phyloP scores from a whole-genome alignment of 2,888 invertebrate species.

The Pseudococcus viburni region DNA sequence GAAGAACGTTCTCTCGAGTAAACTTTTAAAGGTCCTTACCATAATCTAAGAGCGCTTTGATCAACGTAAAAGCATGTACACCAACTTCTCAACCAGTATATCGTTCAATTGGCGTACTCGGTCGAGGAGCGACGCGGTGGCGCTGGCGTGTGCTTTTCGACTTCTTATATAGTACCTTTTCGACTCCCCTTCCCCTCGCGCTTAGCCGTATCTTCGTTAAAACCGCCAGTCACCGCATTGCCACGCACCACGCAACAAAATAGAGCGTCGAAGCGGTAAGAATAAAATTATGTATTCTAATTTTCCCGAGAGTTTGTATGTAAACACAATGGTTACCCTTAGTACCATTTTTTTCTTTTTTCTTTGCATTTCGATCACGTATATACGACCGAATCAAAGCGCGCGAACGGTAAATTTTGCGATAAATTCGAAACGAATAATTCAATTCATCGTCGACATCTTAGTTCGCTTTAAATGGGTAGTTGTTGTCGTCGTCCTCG shows the following conservation, averaged over 20 bases:
- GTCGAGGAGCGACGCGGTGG: too few relatives aligned
- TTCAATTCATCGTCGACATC: neutral
- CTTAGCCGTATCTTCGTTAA: neutral
- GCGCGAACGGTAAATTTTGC: neutral
- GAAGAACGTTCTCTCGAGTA: conserved; percentile 50
- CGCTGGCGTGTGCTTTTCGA: neutral
- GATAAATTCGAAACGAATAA: neutral
- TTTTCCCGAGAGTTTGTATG: neutral
- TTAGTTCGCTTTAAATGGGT: neutral
- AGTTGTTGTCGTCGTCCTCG: neutral
- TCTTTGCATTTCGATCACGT: neutral
- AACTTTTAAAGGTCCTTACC: conserved; percentile 50
- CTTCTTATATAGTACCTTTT: neutral
- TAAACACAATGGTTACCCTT: neutral
- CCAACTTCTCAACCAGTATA: neutral
- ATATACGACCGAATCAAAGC: neutral
- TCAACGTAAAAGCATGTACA: conserved; percentile 37
- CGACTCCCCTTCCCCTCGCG: neutral
- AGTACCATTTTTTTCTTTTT: neutral
- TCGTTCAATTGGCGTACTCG: neutral
- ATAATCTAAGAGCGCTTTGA: conserved; percentile 51
- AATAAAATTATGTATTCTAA: conserved; percentile 18
- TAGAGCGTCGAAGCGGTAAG: conserved; percentile 13
- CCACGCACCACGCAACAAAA: neutral
- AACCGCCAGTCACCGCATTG: neutral